Conservation (phyloP, 35 echinoderm and acorn worm genomes). For the Diadema setosum region DNA sequence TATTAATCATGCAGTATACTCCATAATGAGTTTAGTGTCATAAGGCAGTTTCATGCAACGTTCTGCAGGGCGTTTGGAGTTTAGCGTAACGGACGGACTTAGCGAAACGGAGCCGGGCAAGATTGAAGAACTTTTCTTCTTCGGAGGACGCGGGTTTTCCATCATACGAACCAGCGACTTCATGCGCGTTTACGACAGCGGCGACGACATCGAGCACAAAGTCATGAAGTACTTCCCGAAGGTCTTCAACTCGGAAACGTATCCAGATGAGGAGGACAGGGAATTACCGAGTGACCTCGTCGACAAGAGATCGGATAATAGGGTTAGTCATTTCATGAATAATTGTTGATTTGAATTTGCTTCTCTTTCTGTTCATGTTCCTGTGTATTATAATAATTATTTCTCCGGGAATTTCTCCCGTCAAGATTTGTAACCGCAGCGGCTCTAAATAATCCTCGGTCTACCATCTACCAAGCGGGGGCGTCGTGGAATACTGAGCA, state of each 20-base stretch:
- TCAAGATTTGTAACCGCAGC: too few species aligned
- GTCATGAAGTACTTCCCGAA: background rate
- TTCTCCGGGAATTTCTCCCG: too few species aligned
- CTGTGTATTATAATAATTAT: too few species aligned
- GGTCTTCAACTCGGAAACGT: conserved; percentile 30
- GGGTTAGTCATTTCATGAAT: background rate
- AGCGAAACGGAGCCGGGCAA: background rate
- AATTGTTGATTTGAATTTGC: too few species aligned
- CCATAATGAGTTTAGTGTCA: too few species aligned
- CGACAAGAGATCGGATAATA: conserved; percentile 4
- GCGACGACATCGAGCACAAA: conserved; percentile 14
- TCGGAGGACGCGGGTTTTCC: conserved; percentile 22
- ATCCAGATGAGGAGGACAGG: background rate
- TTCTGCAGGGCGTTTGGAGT: conserved; percentile 17
- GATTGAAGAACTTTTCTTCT: conserved; percentile 24
- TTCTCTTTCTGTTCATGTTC: too few species aligned
- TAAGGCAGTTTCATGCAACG: too few species aligned
- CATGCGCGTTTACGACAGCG: conserved; percentile 13
- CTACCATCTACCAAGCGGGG: too few species aligned
- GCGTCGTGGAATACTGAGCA: too few species aligned
- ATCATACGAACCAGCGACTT: background rate
- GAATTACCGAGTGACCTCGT: background rate
- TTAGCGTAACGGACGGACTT: conserved; percentile 6
- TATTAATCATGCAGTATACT: too few species aligned
- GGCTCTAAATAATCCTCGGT: too few species aligned